Evolutionary conservation across 2,888 invertebrate species (phyloP), one percentile per base, ranked within the genome.

Genomic region (Pandemis heparana): DNA sequence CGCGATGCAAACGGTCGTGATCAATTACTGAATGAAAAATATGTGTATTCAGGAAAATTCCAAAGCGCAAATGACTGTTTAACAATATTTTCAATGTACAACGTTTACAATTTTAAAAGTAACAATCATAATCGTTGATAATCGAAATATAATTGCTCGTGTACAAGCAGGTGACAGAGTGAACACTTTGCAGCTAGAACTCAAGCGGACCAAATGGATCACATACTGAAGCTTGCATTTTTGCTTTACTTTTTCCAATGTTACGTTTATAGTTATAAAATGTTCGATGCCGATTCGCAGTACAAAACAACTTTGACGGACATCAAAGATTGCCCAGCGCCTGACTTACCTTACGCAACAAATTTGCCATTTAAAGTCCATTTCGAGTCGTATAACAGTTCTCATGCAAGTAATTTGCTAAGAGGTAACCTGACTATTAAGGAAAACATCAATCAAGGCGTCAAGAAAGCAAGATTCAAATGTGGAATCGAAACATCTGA

Each of bases 401-500:
- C 48, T 5, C 51, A n/a, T 38, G 48, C 51, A 51, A 38, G 0
- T 7, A 65, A 38, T 51, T 23, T 65, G 38, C 8, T 65, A 6
- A 48, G 51, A 65, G 65, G 65, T 9, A 65, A 65, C 16, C 65
- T 65, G 8, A 65, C 65, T 0, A 38, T 65, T 10, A 48, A 65
- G 16, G 65, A 65, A 32, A 32, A 65, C 10, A 51, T 51, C 2
- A 65, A 39, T 5, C 51, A 51, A 65, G 38, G 10, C 10, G 51
- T 39, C 16, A 51, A 65, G 51, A 65, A 16, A 10, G 48, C 38
- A 1, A 51, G n/a, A 32, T 65, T 65, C 10, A 65, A 51, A 65
- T 65, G 65, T 51, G 65, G 65, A 10, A 10, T 65, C 9, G 12
- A 38, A 12, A 51, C 51, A 65, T 9, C 48, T 10, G 65, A 65